phyloP scores from a whole-genome alignment of 2,797 vertebrate genomes.

The Notoglanidium macrostoma region DNA sequence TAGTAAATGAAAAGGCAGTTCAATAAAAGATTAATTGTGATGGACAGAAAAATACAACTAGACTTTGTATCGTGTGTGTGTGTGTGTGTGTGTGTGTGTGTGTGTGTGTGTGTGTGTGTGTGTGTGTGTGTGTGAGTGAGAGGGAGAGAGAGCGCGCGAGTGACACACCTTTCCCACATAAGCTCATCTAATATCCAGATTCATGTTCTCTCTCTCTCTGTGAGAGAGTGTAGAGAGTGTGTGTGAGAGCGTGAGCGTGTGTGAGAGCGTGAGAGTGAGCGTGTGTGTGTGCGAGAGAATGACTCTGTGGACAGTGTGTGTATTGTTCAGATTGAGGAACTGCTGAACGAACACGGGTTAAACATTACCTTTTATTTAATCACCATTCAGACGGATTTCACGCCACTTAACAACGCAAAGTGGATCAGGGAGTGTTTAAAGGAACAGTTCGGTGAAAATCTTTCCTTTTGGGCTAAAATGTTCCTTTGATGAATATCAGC shows the following conservation, averaged over 20 bases:
- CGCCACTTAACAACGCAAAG: neutral
- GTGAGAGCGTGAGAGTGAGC: neutral
- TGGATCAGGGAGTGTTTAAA: neutral
- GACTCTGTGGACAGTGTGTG: neutral
- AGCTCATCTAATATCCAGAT: constrained; percentile 28
- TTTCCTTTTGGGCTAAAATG: neutral
- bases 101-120: neutral
- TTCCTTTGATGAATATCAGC: neutral
- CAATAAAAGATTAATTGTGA: neutral
- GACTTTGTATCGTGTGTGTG: neutral
- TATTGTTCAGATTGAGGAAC: constrained; percentile 27
- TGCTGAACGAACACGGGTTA: constrained; percentile 11
- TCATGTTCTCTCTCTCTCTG: constrained; percentile 5
- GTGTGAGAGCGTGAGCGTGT: neutral
- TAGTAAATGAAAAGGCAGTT: neutral
- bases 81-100: constrained; percentile 26
- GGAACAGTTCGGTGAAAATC: too few relatives aligned
- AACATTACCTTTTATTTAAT: constrained; percentile 33
- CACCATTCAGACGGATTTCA: constrained; percentile 2
- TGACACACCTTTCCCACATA: neutral
- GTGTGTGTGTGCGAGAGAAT: neutral
- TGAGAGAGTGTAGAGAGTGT: too few relatives aligned
- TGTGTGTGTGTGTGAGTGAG: neutral
- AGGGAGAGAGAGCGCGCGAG: neutral
- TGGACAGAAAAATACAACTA: neutral